Conservation (phyloP, 2,797 vertebrate species). For the Oreochromis mossambicus region DNA sequence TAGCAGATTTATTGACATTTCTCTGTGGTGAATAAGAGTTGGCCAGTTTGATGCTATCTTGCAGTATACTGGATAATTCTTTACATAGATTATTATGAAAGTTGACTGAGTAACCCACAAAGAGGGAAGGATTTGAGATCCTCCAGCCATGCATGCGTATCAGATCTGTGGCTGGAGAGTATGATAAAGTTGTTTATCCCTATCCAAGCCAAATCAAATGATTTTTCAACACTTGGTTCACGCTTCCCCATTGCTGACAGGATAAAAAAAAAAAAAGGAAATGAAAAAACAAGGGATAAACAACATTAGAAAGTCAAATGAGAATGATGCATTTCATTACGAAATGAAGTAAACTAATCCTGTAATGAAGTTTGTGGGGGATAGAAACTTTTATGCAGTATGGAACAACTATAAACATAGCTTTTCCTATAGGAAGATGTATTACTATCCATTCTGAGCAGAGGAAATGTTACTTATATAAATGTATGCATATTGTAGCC, state of each 20-base stretch:
- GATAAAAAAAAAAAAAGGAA: not conserved
- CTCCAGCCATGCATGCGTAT: not conserved
- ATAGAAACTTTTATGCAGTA: not conserved
- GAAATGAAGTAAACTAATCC: slow-evolving; percentile 4
- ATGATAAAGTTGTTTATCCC: slow-evolving; percentile 6
- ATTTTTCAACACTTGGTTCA: slow-evolving; percentile 1
- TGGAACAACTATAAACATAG: not conserved
- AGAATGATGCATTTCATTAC: slow-evolving; percentile 29
- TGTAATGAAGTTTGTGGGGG: slow-evolving; percentile 15
- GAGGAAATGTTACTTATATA: not conserved
- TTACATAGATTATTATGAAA: not conserved
- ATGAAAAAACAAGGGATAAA: slow-evolving; percentile 1
- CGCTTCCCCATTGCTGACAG: not conserved
- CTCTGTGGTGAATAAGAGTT: too few species aligned
- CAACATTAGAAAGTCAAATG: slow-evolving; percentile 51
- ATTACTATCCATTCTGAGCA: not conserved
- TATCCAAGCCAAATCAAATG: slow-evolving; percentile 16
- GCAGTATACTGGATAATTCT: not conserved
- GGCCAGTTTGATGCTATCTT: not conserved
- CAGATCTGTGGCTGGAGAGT: not conserved
- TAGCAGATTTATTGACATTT: not conserved
- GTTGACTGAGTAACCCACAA: not conserved
- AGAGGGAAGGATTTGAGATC: not conserved
- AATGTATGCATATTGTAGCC: not conserved
- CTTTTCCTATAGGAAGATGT: not conserved